A percentile compares a stretch with the other conserved stretches of the same genome.
phyloP scores from a whole-genome alignment of 92 coral and sea anemone genomes.

The Paramuricea clavata region DNA sequence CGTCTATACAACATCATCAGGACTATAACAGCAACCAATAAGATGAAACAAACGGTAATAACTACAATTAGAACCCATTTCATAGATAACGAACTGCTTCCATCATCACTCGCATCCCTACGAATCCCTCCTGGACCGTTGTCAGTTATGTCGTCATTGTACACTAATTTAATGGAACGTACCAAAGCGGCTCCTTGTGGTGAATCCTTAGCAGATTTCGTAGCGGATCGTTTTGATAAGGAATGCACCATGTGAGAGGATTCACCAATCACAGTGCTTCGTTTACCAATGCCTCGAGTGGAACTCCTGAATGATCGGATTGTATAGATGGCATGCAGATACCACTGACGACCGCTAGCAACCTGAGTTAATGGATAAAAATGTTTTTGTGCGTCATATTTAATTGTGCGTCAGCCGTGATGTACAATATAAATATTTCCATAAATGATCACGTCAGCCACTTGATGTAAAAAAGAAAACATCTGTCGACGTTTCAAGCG shows the following conservation, averaged over 20 bases:
- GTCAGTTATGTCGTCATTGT: constrained; percentile 60
- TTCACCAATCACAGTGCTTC: constrained; percentile 33
- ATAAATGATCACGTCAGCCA: no score
- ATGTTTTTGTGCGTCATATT: background rate
- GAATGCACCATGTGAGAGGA: constrained; percentile 29
- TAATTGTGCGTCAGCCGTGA: no score
- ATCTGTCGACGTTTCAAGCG: no score
- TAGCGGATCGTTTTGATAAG: constrained; percentile 5
- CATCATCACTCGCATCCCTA: constrained; percentile 35
- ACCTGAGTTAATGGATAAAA: constrained; percentile 67
- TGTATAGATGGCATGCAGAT: constrained; percentile 95
- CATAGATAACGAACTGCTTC: constrained; percentile 63
- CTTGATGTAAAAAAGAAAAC: no score
- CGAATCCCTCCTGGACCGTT: background rate
- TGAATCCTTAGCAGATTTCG: constrained; percentile 10
- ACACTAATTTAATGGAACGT: constrained; percentile 29
- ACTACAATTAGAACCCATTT: constrained; percentile 94
- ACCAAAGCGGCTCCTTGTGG: constrained; percentile 32
- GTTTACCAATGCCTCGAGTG: constrained; percentile 54
- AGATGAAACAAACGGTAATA: constrained; percentile 78
- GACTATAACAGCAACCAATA: constrained; percentile 79
- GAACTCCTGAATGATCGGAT: constrained; percentile 71
- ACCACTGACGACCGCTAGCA: constrained; percentile 93
- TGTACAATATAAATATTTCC: no score
- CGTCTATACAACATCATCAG: constrained; percentile 86